Percentiles rank a stretch among this genome's conserved stretches.
Conservation (phyloP, 2,113 vertebrate genomes). For the Sceloporus tristichus region DNA sequence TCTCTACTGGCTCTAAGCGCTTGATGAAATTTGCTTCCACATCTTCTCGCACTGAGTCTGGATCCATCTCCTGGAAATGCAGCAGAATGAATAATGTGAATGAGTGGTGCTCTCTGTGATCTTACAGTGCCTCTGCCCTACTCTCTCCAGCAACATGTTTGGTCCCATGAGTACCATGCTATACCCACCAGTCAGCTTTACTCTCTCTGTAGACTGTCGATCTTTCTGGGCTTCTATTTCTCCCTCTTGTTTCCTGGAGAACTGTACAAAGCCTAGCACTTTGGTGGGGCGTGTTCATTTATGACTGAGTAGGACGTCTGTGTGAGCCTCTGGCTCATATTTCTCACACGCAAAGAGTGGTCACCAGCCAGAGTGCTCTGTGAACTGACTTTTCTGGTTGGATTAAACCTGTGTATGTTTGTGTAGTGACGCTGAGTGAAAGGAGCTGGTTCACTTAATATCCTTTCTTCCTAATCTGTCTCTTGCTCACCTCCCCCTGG, state of each 20-base stretch:
- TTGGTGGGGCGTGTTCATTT: not conserved
- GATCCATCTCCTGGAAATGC: not conserved
- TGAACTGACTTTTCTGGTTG: not conserved
- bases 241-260: not conserved
- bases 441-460: no score
- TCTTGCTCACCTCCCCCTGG: no score
- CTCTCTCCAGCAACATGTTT: no score
- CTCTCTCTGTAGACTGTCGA: not conserved
- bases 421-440: no score
- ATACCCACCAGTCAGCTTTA: not conserved
- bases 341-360: not conserved
- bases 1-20: conserved; percentile 16
- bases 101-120: not conserved
- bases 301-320: not conserved
- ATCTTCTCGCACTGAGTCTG: not conserved
- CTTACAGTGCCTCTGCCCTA: not conserved
- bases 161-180: not conserved
- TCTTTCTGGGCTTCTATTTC: not conserved
- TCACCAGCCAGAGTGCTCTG: not conserved
- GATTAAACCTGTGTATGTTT: not conserved
- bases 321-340: no score
- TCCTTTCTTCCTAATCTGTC: no score
- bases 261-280: not conserved
- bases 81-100: not conserved
- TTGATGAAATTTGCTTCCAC: no score